Evolutionary conservation across 2,113 vertebrate genomes (phyloP).

Genomic region (Emydocephalus ijimae): DNA sequence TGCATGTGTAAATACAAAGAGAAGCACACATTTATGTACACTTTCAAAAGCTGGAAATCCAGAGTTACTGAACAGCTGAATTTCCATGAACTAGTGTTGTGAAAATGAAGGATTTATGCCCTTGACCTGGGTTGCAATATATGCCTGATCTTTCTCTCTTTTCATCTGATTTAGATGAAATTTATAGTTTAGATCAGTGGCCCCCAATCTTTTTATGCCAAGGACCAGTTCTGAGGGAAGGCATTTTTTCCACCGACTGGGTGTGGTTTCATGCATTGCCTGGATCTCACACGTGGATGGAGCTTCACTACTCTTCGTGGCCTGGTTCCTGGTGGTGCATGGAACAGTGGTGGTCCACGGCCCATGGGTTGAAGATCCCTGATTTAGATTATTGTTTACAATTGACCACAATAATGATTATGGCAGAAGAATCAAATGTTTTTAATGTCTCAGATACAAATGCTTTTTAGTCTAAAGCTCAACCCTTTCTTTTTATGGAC

Average conservation of each 20-base stretch:
- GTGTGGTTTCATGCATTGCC: background rate
- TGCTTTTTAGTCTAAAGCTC: background rate
- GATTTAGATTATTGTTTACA: background rate
- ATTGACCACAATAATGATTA: background rate
- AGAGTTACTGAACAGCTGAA: background rate
- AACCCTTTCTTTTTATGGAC: background rate
- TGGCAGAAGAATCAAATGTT: background rate
- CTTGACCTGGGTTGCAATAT: background rate
- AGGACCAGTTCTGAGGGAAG: fast-evolving
- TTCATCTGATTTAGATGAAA: background rate
- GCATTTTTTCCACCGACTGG: background rate
- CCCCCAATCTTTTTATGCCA: background rate
- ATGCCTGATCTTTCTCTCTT: background rate
- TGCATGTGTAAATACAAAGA: background rate
- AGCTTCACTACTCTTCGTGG: background rate
- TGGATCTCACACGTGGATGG: background rate
- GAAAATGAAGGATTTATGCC: background rate
- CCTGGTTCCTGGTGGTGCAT: background rate
- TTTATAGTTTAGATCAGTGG: background rate
- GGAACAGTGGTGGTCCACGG: background rate
- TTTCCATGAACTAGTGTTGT: background rate
- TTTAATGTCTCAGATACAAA: background rate
- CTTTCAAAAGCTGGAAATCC: background rate
- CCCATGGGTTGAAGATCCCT: background rate
- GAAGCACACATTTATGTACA: background rate